Evolutionary conservation across 2,797 vertebrate species (phyloP), one percentile per base, ranked within the genome.

Genomic region (Ceryle rudis): DNA sequence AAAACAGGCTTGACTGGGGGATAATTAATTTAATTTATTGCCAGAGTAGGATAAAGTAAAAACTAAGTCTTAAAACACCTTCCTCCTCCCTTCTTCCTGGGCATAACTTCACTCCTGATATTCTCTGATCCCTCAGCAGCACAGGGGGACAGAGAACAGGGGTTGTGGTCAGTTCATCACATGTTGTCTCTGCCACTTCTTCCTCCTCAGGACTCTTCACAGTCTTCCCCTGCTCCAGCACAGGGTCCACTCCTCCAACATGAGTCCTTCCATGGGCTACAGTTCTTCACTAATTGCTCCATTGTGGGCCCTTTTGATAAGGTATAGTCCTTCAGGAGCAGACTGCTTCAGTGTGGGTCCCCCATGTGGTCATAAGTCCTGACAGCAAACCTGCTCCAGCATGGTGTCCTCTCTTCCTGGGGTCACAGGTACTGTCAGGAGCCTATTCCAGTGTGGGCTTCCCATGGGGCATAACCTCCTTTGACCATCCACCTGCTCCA

Each of bases 171-270:
- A 37, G 16, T 35, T 37, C 41, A 31, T 49, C 35, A 60, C 25
- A 42, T 0, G 0, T 37, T 41, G 2, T 35, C 5, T 49, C 39
- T 82, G 39, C 6, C 0, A 0, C 13, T 78, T 11, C 39, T 39
- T 44, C 29, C 5, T 37, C 13, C 11, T 69, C 21, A 33, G 23
- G 42, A n/a, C 29, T 41, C 14, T 3, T 49, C 44, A 49, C 54
- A n/a, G 44, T 46, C 54, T 58, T 80, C 28, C 13, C 14, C 23
- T 69, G 23, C 44, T 41, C 35, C 29, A 39, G 14, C 1, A 2
- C n/a, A 18, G 23, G 8, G 11, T 49, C 23, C 5, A 69, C 42
- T 64, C 23, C 39, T 81, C 41, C 41, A 44, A 8, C 0, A 1
- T 21, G 28, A 5, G 22, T 37, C 28, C 8, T 64, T 71, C n/a